Conservation (phyloP, 2,797 vertebrate species). For the Hirundo rustica region DNA sequence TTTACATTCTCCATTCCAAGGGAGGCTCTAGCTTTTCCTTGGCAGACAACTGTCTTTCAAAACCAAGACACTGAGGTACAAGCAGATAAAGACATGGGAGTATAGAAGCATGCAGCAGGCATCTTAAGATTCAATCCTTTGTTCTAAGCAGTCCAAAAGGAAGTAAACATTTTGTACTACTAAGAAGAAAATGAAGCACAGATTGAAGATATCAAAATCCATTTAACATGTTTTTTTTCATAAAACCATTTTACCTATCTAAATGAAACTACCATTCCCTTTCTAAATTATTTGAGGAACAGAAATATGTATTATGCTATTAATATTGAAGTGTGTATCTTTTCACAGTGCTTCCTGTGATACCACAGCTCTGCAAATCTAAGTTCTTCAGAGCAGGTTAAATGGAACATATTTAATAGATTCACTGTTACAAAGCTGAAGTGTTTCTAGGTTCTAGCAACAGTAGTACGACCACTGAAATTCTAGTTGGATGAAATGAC, state of each 20-base stretch:
- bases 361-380: background rate
- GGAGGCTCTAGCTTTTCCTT: too few species aligned
- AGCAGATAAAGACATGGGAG: background rate
- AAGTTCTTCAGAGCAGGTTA: background rate
- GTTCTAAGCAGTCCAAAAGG: background rate
- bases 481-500: background rate
- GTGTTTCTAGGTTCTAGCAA: background rate
- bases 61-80: background rate
- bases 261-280: background rate
- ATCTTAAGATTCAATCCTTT: background rate
- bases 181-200: background rate
- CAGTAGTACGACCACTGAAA: background rate
- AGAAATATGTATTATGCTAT: background rate
- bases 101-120: background rate
- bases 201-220: background rate
- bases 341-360: background rate
- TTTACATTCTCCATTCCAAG: too few species aligned
- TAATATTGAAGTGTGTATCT: background rate
- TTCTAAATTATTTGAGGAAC: background rate
- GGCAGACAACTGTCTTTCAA: too few species aligned
- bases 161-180: background rate
- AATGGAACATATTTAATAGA: background rate
- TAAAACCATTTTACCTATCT: background rate
- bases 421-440: background rate
- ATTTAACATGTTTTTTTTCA: background rate